Evolutionary conservation across 2,888 invertebrate genomes (phyloP).

Genomic region (Abscondita cerata): DNA sequence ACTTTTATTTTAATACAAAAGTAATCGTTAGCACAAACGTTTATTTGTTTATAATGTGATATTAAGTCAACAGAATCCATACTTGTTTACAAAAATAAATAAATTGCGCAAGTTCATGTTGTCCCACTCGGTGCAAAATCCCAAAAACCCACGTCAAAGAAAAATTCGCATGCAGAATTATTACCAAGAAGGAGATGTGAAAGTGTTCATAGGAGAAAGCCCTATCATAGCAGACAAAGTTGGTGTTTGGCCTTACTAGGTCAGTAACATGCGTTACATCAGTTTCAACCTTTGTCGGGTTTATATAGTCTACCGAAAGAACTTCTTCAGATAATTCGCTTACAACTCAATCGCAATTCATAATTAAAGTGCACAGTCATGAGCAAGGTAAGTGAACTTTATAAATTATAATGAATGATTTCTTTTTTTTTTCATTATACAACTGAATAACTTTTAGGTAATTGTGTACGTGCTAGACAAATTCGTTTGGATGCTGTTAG

Average conservation of each 20-base stretch:
- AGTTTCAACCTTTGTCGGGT: slow-evolving; percentile 14
- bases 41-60: too few species aligned
- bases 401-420: neutral
- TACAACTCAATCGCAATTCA: neutral
- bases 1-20: too few species aligned
- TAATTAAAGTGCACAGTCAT: neutral
- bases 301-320: slow-evolving; percentile 20
- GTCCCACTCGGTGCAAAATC: slow-evolving; percentile 8
- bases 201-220: slow-evolving; percentile 32
- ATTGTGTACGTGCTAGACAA: slow-evolving; percentile 55
- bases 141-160: slow-evolving; percentile 14
- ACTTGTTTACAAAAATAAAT: too few species aligned
- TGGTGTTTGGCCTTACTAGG: slow-evolving; percentile 19
- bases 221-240: slow-evolving; percentile 22
- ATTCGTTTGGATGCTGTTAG: slow-evolving; percentile 55
- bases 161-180: neutral
- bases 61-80: too few species aligned
- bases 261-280: slow-evolving; percentile 29
- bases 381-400: slow-evolving; percentile 10
- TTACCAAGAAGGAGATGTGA: slow-evolving; percentile 29
- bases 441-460: slow-evolving; percentile 39
- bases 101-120: too few species aligned
- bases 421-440: neutral
- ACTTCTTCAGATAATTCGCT: slow-evolving; percentile 5
- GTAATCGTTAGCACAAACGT: too few species aligned